Evolutionary conservation across 2,113 vertebrate species (phyloP).

Genomic region (Platichthys stellatus): DNA sequence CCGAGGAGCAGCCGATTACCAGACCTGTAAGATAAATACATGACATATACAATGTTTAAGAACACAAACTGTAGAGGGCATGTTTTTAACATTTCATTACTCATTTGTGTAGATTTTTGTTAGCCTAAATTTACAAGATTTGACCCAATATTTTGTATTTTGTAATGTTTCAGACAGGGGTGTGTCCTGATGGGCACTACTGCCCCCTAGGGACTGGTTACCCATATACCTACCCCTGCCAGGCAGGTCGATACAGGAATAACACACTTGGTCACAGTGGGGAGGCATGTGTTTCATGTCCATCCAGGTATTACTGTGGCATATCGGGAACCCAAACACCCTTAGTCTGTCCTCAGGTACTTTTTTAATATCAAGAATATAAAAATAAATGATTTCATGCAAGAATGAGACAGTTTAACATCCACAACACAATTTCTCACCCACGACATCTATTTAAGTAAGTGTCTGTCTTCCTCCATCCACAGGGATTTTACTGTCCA

Average conservation of each 20-base stretch:
- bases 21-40: slow-evolving; percentile 81
- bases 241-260: slow-evolving; percentile 83
- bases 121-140: too few species aligned
- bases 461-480: neutral
- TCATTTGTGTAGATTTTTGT: neutral
- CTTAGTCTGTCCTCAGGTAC: slow-evolving; percentile 83
- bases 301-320: slow-evolving; percentile 83
- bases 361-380: neutral
- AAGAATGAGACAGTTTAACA: neutral
- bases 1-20: slow-evolving; percentile 78
- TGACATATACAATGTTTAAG: neutral
- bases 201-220: slow-evolving; percentile 87
- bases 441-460: neutral
- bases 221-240: slow-evolving; percentile 86
- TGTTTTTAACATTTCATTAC: too few species aligned
- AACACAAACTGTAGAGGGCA: neutral
- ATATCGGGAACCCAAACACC: slow-evolving; percentile 80
- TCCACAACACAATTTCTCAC: neutral
- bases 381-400: neutral
- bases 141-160: slow-evolving; percentile 4
- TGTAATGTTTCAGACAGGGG: slow-evolving; percentile 80
- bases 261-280: slow-evolving; percentile 76
- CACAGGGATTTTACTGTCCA: slow-evolving; percentile 87
- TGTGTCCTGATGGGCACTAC: slow-evolving; percentile 86
- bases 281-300: slow-evolving; percentile 81